Conservation (phyloP, 2,888 invertebrate genomes). For the Pharmacophagus antenor region DNA sequence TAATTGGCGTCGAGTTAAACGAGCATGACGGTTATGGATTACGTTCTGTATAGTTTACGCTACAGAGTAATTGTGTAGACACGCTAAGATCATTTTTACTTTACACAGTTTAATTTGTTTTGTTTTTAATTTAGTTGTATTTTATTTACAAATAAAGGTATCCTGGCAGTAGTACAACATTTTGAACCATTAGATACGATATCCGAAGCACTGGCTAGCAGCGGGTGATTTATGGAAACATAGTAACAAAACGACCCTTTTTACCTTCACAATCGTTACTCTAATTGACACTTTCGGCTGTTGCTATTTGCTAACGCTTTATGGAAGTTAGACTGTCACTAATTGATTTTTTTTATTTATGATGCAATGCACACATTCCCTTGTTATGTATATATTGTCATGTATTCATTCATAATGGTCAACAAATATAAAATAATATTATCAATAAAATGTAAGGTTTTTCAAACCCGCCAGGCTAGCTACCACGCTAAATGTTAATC, state of each 20-base stretch:
- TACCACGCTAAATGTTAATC: no score
- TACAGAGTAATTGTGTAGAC: no score
- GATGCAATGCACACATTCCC: neutral
- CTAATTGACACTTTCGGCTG: slow-evolving; percentile 21
- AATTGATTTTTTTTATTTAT: neutral
- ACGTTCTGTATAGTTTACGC: neutral
- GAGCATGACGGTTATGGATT: neutral
- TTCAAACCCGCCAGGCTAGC: no score
- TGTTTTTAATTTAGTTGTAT: neutral
- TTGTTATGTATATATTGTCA: neutral
- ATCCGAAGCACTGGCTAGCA: neutral
- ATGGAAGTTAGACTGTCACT: neutral
- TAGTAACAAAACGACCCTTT: slow-evolving; percentile 12
- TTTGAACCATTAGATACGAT: neutral
- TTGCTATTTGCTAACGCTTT: neutral
- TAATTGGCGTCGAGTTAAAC: neutral
- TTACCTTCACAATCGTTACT: slow-evolving; percentile 11
- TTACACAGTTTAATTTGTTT: no score
- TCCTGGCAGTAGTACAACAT: neutral
- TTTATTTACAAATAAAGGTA: neutral
- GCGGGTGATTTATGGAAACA: slow-evolving; percentile 9
- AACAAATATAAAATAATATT: no score
- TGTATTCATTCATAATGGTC: neutral
- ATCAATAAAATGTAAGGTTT: no score
- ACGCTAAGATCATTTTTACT: neutral